phyloP scores from a whole-genome alignment of 2,113 vertebrate species.

The Antechinus flavipes region DNA sequence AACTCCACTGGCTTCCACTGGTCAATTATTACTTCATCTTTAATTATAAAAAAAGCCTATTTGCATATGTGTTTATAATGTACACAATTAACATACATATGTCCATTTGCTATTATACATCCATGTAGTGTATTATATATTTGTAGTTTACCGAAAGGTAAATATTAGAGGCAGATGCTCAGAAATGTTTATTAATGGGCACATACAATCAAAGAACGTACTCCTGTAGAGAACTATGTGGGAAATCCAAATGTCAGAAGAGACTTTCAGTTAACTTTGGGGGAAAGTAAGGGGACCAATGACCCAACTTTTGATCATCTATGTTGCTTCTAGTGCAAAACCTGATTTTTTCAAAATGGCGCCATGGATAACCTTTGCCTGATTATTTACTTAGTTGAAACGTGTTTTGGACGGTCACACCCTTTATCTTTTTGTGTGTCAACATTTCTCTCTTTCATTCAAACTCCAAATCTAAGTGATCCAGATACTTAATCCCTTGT shows the following conservation, averaged over 20 bases:
- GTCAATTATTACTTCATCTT: not conserved
- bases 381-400: not conserved
- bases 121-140: not conserved
- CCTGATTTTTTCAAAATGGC: not conserved
- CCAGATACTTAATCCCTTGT: not conserved
- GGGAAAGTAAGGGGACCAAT: not conserved
- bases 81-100: not conserved
- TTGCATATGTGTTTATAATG: not conserved
- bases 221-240: not conserved
- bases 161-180: not conserved
- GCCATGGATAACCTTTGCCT: not conserved
- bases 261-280: not conserved
- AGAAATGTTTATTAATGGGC: not conserved
- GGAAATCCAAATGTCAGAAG: not conserved
- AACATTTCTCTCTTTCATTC: not conserved
- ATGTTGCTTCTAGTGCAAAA: not conserved
- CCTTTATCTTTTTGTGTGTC: slow-evolving; percentile 12
- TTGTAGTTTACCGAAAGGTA: not conserved
- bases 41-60: not conserved
- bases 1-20: not conserved
- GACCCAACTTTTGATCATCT: not conserved
- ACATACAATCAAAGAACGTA: not conserved
- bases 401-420: not conserved
- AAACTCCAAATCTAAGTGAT: not conserved
- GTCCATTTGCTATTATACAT: not conserved